Base-by-base conservation (phyloP, 2,888 invertebrate species). In the Pyrrhosoma nymphula region DNA sequence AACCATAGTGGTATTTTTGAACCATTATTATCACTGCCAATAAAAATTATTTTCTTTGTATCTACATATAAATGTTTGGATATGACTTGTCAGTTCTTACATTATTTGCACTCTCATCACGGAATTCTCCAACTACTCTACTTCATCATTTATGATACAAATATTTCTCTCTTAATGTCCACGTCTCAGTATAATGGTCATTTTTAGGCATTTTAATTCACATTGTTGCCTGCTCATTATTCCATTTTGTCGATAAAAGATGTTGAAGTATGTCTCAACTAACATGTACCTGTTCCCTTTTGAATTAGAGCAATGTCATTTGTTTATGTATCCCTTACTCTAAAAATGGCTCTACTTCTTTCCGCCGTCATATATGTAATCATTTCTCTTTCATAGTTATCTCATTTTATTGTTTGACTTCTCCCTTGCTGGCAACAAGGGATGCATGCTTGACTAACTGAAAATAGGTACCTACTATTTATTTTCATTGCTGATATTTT, bases 181-280 rank as follows among this genome's bases (percentile, higher is more conserved):
- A 82, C 18, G 16, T 82, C 35, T 82, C 35, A 35, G 35, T 82
- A 35, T 35, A 82, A 18, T 82, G 23, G 82, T 35, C 93, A 69
- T 93, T 93, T 93, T 23, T 35, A 39, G 39, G 63, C 69, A 47
- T 47, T 69, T 93, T 47, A 55, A 39, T 35, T 47, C 23, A 69
- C 47, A 93, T 93, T 69, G 26, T 75, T 69, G 60, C 47, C 69
- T 93, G 69, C 93, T 93, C 26, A 93, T 69, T 69, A n/a, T n/a
- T 75, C 69, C n/a, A 63, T 60, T 91, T 47, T 26, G 39, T 93
- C 23, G 23, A 12, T 93, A n/a, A 26, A 60, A n/a, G 35, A 47
- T 75, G 69, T 69, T 47, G 12, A 75, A 69, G 35, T 82, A 82
- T 82, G 30, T 82, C 35, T 82, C 14, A 35, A 82, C 82, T 82